Conservation (phyloP, 2,797 vertebrate genomes). For the Xenops minutus region DNA sequence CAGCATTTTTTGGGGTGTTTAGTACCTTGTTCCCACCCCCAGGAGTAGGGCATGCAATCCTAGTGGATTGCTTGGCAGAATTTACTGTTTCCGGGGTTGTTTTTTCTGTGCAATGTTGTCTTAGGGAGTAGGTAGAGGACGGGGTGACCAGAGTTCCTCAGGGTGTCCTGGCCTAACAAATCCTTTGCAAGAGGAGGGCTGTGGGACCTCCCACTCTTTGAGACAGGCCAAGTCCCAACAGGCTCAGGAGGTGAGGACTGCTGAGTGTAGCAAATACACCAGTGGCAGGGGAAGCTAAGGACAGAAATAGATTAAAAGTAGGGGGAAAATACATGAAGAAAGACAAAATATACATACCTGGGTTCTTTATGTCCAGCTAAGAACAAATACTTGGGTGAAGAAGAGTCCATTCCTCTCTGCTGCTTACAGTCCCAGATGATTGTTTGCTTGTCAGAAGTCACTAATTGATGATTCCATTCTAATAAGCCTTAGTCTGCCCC, state of each 20-base stretch:
- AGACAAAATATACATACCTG: neutral
- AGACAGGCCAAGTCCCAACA: accelerated
- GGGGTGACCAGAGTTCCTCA: accelerated
- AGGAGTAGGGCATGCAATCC: accelerated
- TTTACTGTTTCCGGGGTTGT: neutral
- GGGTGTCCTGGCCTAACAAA: neutral
- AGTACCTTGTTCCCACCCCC: neutral
- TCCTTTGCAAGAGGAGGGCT: neutral
- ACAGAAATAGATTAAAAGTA: neutral
- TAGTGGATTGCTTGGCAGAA: neutral
- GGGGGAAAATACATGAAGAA: neutral
- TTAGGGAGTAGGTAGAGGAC: neutral
- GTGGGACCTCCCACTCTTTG: neutral
- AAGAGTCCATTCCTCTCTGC: neutral
- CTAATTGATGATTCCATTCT: neutral
- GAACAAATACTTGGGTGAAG: neutral
- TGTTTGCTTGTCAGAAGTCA: neutral
- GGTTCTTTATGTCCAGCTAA: neutral
- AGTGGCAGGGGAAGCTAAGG: neutral
- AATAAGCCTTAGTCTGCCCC: neutral
- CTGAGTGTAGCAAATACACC: neutral
- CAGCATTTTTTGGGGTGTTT: neutral
- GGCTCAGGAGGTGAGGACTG: neutral
- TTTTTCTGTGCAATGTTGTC: neutral
- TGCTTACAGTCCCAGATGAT: neutral